Evolutionary conservation across 2,113 vertebrate genomes (phyloP), one percentile per base, ranked within the genome.

Genomic region (Upupa epops): DNA sequence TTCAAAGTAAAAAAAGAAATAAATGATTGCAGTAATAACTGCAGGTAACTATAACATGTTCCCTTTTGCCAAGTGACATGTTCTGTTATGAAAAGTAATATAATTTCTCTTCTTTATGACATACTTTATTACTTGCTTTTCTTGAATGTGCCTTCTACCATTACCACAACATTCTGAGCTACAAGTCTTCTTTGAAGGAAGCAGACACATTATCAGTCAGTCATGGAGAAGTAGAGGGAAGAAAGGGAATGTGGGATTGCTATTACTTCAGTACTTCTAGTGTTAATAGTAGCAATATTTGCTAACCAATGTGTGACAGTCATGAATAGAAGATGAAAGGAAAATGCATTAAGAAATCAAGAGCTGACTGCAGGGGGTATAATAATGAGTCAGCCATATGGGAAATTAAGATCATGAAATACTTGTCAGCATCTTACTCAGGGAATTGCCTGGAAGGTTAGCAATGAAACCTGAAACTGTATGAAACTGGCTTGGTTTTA

Each of bases 321-420:
- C 5, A 14, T 31, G 12, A 86, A 28, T 11, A 76, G 36, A 78
- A 84, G 81, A 89, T 79, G 64, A 89, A 90, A 92, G 88, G 45
- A 91, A 89, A 91, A 84, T 56, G 37, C 15, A 63, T 79, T 60
- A 94, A 77, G 90, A 95, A 96, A 89, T 90, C 54, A 81, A 86
- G 77, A 78, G 15, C 6, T 76, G 72, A 84, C 84, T 86, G n/a
- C 36, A 88, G 60, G 64, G 94, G 68, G 64, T 60, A 79, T n/a
- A 77, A 94, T 75, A 88, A 79, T 89, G 93, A 96, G 22, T 94
- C 81, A 96, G 58, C 32, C 29, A 28, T 42, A 74, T 74, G 56
- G 73, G 66, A 89, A 91, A 81, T 85, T 45, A 71, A 59, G 54
- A 66, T 84, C 54, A 83, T 74, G 56, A 88, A 89, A 54, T 58